These are phyloP conservation scores for Drosophila tropicalis DNA, from an alignment of 1,140 invertebrate genomes.

Conservation along the genomic window DNA sequence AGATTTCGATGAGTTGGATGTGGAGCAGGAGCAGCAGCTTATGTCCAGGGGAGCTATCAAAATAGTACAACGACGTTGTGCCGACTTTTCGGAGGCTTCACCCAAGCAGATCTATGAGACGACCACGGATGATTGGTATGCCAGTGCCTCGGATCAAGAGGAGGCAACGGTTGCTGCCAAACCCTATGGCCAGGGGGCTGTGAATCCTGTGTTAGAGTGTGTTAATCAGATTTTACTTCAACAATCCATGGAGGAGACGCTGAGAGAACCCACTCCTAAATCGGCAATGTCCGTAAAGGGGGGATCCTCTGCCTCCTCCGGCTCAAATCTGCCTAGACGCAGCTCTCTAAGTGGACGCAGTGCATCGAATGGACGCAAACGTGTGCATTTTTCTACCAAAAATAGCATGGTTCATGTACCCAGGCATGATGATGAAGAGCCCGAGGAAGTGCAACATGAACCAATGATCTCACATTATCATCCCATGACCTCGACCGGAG, in stretches of 20 bases:
- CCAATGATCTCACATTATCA: conserved; percentile 64
- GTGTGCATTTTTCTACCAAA: conserved; percentile 82
- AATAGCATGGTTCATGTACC: conserved; percentile 82
- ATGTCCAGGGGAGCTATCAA: conserved; percentile 52
- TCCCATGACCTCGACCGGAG: conserved; percentile 27
- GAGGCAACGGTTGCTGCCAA: conserved; percentile 82
- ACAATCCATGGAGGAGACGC: conserved; percentile 78
- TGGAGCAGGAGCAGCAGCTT: conserved; percentile 46
- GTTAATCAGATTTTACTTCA: conserved; percentile 85
- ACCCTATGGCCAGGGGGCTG: conserved; percentile 82
- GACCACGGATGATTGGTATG: conserved; percentile 87
- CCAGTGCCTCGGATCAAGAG: conserved; percentile 86
- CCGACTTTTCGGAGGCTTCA: conserved; percentile 76
- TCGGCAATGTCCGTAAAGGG: conserved; percentile 29
- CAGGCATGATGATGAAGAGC: conserved; percentile 57
- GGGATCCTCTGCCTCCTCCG: background rate
- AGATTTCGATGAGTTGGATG: conserved; percentile 59
- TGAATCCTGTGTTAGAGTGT: conserved; percentile 89
- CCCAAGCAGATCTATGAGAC: conserved; percentile 82
- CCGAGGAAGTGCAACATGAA: conserved; percentile 37
- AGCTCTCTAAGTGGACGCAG: conserved; percentile 62
- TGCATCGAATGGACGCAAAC: conserved; percentile 65
- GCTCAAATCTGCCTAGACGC: conserved; percentile 37
- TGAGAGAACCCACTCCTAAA: conserved; percentile 41
- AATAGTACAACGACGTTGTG: conserved; percentile 56